Evolutionary conservation across 2,888 invertebrate species (phyloP).

Genomic region (Tenodera sinensis): DNA sequence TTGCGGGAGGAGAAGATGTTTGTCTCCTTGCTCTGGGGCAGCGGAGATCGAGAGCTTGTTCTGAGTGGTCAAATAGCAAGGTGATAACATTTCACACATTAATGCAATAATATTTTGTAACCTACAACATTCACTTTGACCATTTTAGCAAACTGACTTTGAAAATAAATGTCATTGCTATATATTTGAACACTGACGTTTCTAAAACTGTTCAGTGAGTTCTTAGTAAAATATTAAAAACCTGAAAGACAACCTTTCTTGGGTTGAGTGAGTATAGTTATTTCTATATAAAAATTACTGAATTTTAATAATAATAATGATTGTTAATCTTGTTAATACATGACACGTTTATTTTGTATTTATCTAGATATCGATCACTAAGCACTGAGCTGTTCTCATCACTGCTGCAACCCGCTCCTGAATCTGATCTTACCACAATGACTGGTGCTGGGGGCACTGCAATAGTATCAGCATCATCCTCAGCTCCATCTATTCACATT

Average conservation of each 20-base stretch:
- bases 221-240: too few relatives aligned
- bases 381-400: constrained; percentile 80
- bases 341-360: not conserved
- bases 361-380: constrained; percentile 63
- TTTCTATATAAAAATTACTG: too few relatives aligned
- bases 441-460: constrained; percentile 75
- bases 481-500: constrained; percentile 76
- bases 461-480: constrained; percentile 70
- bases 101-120: too few relatives aligned
- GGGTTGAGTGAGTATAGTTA: too few relatives aligned
- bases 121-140: too few relatives aligned
- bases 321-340: too few relatives aligned
- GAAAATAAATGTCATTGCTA: too few relatives aligned
- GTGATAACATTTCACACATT: constrained; percentile 25
- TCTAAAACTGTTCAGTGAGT: too few relatives aligned
- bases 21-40: constrained; percentile 68
- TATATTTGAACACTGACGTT: too few relatives aligned
- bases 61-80: constrained; percentile 37
- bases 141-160: too few relatives aligned
- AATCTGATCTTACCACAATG: constrained; percentile 53
- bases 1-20: constrained; percentile 76
- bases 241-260: too few relatives aligned
- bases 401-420: constrained; percentile 63
- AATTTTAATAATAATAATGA: too few relatives aligned
- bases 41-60: not conserved